Evolutionary conservation across 2,797 vertebrate genomes (phyloP), one percentile per base, ranked within the genome.

Genomic region (Sebastes trivittatus): DNA sequence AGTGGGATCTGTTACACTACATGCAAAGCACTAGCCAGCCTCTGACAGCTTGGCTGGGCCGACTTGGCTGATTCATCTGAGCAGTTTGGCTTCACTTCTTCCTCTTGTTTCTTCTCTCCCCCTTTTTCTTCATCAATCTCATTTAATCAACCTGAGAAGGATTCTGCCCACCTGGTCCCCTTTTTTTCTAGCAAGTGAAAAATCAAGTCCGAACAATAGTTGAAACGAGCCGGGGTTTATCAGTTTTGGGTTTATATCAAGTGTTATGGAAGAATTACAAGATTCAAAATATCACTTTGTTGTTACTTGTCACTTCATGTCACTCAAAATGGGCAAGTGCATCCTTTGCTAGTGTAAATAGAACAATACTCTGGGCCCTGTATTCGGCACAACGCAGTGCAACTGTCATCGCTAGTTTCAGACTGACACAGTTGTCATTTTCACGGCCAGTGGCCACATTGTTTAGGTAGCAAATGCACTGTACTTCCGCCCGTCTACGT

Each of bases 11-110:
- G 89, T 77, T 80, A 78, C 77, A 86, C 80, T 88, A 30, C 64
- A 82, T 67, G 77, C 75, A 89, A 86, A 91, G 79, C 67, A 54
- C 76, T 56, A 64, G 74, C 27, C 59, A 77, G 85, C 60, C 72
- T 75, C 79, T 83, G 82, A 88, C 87, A 91, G 88, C 90, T 89
- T 89, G 91, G 89, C 88, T 89, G 78, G 83, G 85, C 75, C 79
- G 78, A 88, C 86, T 89, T 90, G 91, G 90, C 88, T 36, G 84
- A 91, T 85, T 79, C 42, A 10, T 85, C 71, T 55, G 78, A 89
- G 79, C 67, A 60, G 77, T 84, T 89, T 93, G 89, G 88, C 90
- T 82, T 78, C 38, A 4, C 72, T 74, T 82, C 80, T 75, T 70
- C 60, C 73, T 74, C 80, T 81, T 83, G 73, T 87, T 87, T 84